Evolutionary conservation across 2,113 vertebrate species (phyloP).

Genomic region (Erythrolamprus reginae): DNA sequence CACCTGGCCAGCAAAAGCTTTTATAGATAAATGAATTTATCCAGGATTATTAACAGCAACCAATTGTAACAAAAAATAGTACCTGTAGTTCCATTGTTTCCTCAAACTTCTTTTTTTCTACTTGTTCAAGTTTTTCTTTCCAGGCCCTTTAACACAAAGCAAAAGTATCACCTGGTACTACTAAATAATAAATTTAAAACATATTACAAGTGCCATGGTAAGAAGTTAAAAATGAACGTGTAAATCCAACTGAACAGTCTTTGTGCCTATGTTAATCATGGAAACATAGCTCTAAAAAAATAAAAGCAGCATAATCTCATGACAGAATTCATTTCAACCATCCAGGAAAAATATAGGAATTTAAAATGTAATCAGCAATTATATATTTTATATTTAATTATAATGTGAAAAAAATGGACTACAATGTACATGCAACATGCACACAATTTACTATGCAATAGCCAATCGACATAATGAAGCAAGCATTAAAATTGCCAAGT

Average conservation of each 20-base stretch:
- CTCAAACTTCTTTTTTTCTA: conserved; percentile 85
- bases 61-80: neutral
- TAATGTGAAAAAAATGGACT: neutral
- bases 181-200: neutral
- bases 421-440: neutral
- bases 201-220: neutral
- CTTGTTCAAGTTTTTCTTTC: conserved; percentile 88
- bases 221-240: neutral
- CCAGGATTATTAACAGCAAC: neutral
- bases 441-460: neutral
- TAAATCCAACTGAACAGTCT: neutral
- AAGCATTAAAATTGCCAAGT: neutral
- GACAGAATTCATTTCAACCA: neutral
- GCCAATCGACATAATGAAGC: neutral
- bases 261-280: neutral
- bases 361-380: neutral
- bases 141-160: conserved; percentile 71
- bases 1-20: neutral
- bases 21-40: neutral
- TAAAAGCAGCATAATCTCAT: neutral
- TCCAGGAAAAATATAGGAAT: neutral
- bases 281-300: neutral
- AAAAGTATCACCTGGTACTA: neutral
- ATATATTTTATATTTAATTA: neutral
- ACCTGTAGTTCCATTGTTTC: conserved; percentile 91